Evolutionary conservation across 2,888 invertebrate genomes (phyloP).

Genomic region (Rhingia campestris): DNA sequence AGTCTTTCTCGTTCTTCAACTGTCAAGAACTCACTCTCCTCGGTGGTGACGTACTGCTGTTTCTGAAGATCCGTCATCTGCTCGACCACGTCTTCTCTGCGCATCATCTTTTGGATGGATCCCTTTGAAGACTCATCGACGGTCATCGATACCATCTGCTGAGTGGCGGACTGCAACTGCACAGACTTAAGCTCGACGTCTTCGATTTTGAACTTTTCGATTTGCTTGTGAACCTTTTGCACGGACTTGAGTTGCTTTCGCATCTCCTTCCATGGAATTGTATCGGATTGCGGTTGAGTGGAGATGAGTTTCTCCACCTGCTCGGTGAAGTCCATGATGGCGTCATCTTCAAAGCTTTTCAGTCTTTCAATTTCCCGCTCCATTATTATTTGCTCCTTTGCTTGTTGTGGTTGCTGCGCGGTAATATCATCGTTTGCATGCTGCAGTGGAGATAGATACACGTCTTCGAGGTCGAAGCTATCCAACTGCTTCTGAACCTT

Average conservation of each 20-base stretch:
- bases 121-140: constrained; percentile 81
- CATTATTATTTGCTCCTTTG: constrained; percentile 82
- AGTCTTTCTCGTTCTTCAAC: constrained; percentile 81
- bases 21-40: constrained; percentile 80
- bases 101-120: constrained; percentile 78
- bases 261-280: constrained; percentile 82
- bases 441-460: constrained; percentile 78
- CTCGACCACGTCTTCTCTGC: constrained; percentile 80
- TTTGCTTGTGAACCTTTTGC: constrained; percentile 82
- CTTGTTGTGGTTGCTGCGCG: constrained; percentile 76
- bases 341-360: constrained; percentile 81
- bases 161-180: constrained; percentile 83
- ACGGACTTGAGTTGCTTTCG: constrained; percentile 81
- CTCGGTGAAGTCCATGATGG: constrained; percentile 82
- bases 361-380: constrained; percentile 81
- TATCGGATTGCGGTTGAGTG: constrained; percentile 79
- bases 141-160: constrained; percentile 85
- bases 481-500: constrained; percentile 81
- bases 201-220: constrained; percentile 82
- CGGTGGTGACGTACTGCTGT: constrained; percentile 79
- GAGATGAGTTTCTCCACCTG: constrained; percentile 81
- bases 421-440: constrained; percentile 69
- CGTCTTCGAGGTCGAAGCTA: constrained; percentile 82
- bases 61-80: constrained; percentile 77
- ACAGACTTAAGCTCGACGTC: constrained; percentile 82